These are phyloP conservation scores for Neodon shergylaensis DNA, from an alignment of 2,113 vertebrate species.

Conservation along the genomic window DNA sequence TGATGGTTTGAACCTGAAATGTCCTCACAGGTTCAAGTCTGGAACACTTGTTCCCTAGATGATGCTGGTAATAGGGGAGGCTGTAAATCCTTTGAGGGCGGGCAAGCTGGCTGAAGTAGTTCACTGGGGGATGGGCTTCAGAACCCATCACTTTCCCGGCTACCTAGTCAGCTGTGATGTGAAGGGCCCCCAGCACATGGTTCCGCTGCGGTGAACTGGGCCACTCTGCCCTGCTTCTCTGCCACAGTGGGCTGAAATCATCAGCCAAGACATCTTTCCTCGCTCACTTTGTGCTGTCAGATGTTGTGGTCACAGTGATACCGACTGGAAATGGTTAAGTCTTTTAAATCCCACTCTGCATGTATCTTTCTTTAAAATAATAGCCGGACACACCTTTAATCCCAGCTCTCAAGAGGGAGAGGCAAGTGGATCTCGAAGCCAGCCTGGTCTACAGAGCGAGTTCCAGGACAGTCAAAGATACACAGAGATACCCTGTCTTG, in stretches of 20 bases:
- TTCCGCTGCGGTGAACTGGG: not conserved
- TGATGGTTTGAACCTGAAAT: not conserved
- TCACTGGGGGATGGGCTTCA: not conserved
- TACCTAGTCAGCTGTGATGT: not conserved
- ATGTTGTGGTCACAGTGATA: not conserved
- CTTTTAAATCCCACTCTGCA: conserved; percentile 36
- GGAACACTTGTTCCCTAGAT: not conserved
- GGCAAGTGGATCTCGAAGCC: too few species aligned
- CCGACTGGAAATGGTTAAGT: not conserved
- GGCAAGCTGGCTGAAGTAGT: not conserved
- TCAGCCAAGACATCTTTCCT: not conserved
- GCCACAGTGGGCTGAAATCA: not conserved
- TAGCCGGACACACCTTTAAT: too few species aligned
- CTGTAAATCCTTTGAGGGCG: not conserved
- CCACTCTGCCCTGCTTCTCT: not conserved
- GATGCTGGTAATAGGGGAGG: not conserved
- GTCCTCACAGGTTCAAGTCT: not conserved
- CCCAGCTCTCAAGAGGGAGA: too few species aligned
- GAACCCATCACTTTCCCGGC: not conserved
- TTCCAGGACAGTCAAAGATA: too few species aligned
- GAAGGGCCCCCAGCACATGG: not conserved
- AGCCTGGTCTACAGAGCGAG: too few species aligned
- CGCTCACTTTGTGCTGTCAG: not conserved
- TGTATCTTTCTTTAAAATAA: not conserved
- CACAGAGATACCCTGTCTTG: too few species aligned